These are phyloP conservation scores for Xiphorhynchus erythropygius DNA, from an alignment of 2,797 vertebrate species.

Conservation along the genomic window DNA sequence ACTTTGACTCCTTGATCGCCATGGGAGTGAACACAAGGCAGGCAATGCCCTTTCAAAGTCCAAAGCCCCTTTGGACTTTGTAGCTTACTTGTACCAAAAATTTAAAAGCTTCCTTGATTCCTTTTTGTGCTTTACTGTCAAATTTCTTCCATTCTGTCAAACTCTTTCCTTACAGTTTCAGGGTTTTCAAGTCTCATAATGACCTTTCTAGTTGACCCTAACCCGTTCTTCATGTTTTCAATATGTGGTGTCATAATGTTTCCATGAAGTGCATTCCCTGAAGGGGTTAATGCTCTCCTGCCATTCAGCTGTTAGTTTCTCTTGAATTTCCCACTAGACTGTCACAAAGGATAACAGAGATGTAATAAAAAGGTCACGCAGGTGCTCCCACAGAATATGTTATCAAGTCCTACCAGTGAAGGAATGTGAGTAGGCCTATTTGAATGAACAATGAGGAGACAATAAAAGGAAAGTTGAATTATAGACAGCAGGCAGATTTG, in stretches of 20 bases:
- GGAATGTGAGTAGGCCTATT: conserved; percentile 14
- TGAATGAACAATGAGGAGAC: conserved; percentile 15
- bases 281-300: conserved; percentile 48
- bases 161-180: not conserved
- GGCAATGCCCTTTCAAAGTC: not conserved
- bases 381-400: conserved; percentile 8
- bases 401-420: conserved; percentile 5
- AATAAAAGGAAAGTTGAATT: conserved; percentile 11
- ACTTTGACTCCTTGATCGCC: not conserved
- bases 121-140: not conserved
- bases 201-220: not conserved
- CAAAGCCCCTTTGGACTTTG: not conserved
- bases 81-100: not conserved
- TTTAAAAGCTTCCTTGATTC: not conserved
- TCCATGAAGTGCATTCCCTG: not conserved
- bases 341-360: conserved; percentile 58
- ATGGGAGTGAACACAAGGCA: not conserved
- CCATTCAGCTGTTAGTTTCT: conserved; percentile 34
- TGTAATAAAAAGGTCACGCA: conserved; percentile 30
- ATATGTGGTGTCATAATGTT: not conserved
- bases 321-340: conserved; percentile 16
- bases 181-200: not conserved
- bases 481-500: conserved; percentile 2
- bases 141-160: not conserved
- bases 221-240: not conserved